Evolutionary conservation across 2,888 invertebrate genomes (phyloP), one percentile per base, ranked within the genome.

Genomic region (Eristalis intricaria): DNA sequence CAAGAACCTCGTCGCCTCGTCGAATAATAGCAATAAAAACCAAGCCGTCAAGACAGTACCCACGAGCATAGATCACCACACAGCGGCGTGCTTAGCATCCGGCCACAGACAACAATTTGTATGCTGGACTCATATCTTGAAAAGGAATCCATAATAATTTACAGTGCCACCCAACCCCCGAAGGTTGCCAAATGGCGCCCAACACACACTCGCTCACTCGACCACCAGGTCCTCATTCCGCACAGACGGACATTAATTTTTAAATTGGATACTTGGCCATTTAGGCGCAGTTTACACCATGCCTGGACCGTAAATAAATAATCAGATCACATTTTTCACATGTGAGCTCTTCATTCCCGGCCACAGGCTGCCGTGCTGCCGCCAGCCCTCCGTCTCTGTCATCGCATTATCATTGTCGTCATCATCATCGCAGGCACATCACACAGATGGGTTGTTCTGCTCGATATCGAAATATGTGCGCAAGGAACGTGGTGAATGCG

Each of bases 221-320:
- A 13, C 11, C 61, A n/a, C 13, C 10, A 35, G 40, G 65, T 60
- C n/a, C 15, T 65, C 65, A 58, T 80, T 32, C 66, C 50, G 63
- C 74, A 8, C 19, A 71, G 11, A 69, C 65, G 43, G 70, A 77
- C 64, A 88, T 88, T 84, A 77, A 77, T 88, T 88, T 88, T 88
- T 88, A 88, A 88, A 88, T 88, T 84, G 88, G 84, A 88, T 88
- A 84, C 88, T 88, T 84, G 84, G 84, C 88, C 88, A 88, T 84
- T 88, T 88, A 88, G 88, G 88, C 77, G 77, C 77, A 88, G 84
- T 88, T 88, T 88, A 88, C 84, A 88, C 88, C 84, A 88, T 81
- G 50, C 75, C 70, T 70, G 73, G 70, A 81, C 84, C 84, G 84
- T 80, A 88, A 88, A 88, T 88, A 88, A 88, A 88, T 88, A 84